phyloP scores from a whole-genome alignment of 2,888 invertebrate species.

The Caenorhabditis japonica region DNA sequence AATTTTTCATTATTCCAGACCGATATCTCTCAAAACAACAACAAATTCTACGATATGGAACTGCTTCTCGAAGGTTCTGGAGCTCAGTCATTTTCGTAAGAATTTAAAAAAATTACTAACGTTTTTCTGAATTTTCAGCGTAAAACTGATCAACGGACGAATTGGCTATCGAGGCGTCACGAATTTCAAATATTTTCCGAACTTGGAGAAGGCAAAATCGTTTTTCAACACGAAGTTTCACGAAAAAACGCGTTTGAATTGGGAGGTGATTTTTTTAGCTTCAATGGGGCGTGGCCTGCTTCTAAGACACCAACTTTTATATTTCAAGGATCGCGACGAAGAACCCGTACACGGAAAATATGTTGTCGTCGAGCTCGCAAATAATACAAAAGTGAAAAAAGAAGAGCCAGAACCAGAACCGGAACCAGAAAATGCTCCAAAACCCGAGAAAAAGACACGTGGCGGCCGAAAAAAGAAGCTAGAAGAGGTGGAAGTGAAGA shows the following conservation, averaged over 20 bases:
- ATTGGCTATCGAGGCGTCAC: constrained; percentile 51
- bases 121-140: constrained; percentile 30
- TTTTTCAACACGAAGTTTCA: constrained; percentile 44
- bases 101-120: constrained; percentile 9
- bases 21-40: constrained; percentile 45
- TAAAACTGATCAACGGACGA: constrained; percentile 52
- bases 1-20: constrained; percentile 14
- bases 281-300: too few relatives aligned
- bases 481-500: constrained; percentile 1
- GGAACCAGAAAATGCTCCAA: too few relatives aligned
- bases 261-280: constrained; percentile 15
- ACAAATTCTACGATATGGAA: constrained; percentile 57
- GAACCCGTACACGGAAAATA: constrained; percentile 44
- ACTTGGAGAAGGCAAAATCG: constrained; percentile 15
- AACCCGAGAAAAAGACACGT: constrained; percentile 9
- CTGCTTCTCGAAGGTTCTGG: constrained; percentile 14
- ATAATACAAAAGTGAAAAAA: constrained; percentile 8
- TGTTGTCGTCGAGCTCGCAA: constrained; percentile 37
- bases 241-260: constrained; percentile 39
- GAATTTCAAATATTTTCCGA: constrained; percentile 21
- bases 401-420: constrained; percentile 13
- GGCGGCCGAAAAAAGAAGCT: constrained; percentile 6
- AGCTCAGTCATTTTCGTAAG: constrained; percentile 20
- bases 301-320: too few relatives aligned
- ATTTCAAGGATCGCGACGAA: constrained; percentile 13